phyloP scores from a whole-genome alignment of 2,797 vertebrate genomes.

The Centropyge bicolor region DNA sequence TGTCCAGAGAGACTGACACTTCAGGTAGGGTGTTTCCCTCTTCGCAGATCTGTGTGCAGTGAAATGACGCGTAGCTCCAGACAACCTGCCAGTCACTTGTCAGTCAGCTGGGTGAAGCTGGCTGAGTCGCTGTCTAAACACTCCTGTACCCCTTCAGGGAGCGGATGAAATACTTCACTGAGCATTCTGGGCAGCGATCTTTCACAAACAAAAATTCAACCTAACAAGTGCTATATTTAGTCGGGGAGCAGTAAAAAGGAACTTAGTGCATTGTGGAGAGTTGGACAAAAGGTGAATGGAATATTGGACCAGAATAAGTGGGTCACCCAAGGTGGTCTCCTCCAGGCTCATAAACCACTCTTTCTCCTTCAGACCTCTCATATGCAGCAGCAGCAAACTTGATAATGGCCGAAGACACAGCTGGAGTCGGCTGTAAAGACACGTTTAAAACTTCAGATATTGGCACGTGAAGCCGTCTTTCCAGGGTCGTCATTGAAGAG shows the following conservation, averaged over 20 bases:
- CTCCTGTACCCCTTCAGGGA: neutral
- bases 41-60: neutral
- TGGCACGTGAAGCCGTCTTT: conserved; percentile 39
- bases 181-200: conserved; percentile 13
- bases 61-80: conserved; percentile 14
- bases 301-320: conserved; percentile 58
- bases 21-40: conserved; percentile 25
- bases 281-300: conserved; percentile 63
- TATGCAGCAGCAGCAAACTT: conserved; percentile 37
- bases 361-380: conserved; percentile 34
- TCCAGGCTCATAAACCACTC: conserved; percentile 45
- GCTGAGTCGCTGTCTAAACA: conserved; percentile 24
- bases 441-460: conserved; percentile 33
- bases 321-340: conserved; percentile 58
- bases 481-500: conserved; percentile 45
- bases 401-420: conserved; percentile 48
- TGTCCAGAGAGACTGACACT: conserved; percentile 20
- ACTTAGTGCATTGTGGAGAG: conserved; percentile 32
- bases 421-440: conserved; percentile 32
- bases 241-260: conserved; percentile 15
- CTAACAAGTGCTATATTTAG: conserved; percentile 46
- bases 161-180: conserved; percentile 4
- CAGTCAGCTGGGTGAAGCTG: conserved; percentile 27
- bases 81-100: conserved; percentile 40
- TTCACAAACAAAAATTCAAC: conserved; percentile 6